Evolutionary conservation across 2,797 vertebrate genomes (phyloP), one percentile per base, ranked within the genome.

Genomic region (Lutjanus campechanus): DNA sequence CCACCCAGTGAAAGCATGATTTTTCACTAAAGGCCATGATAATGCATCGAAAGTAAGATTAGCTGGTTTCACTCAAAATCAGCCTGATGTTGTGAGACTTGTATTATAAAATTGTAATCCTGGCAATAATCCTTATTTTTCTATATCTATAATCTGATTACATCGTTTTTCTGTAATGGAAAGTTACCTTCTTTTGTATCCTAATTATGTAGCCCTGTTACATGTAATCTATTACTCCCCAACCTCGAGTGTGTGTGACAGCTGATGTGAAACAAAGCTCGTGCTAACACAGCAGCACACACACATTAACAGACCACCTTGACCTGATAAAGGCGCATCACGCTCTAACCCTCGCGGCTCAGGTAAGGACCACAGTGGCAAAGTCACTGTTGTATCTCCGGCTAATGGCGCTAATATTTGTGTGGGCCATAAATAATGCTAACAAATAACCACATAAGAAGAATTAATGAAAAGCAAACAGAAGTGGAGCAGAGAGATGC

Each of bases 401-500:
- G 74, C 90, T 96, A 96, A 97, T 96, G 96, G 97, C 94, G 95
- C 96, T 98, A 97, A 98, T 97, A 98, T 97, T 96, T 96, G 97
- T 96, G 96, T 93, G 84, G 96, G 94, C 95, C 96, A 98, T 98
- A 98, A 98, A 98, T 98, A 98, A 97, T 94, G 95, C 92, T 93
- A 95, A 96, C 93, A 94, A 95, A 96, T 95, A 95, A 94, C 90
- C 89, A 84, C 89, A 93, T 93, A 85, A 92, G 94, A 94, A 90
- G 85, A 97, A 96, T 95, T 94, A 95, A 96, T 96, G 95, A 95
- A 95, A 95, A 90, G 88, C 91, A 95, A 97, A 94, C 93, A 83
- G 95, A 98, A 97, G 96, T 97, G 96, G 96, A 96, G 97, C 97
- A 97, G 95, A 95, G 96, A 98, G 97, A 98, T 97, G 96, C 96